Conservation (phyloP, 2,113 vertebrate species). For the Poecile atricapillus region DNA sequence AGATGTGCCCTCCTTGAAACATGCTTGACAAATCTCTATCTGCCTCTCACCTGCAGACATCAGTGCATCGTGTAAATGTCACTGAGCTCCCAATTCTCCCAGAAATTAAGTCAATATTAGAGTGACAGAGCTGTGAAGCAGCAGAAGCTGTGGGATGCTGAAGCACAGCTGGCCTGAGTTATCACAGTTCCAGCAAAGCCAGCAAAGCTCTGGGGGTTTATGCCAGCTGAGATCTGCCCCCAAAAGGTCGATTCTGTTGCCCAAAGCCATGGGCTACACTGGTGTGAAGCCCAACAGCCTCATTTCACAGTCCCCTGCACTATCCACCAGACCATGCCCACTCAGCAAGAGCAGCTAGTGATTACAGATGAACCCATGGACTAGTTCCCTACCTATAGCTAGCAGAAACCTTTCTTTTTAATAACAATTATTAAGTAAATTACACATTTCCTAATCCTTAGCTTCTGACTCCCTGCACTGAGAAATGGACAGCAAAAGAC, state of each 20-base stretch:
- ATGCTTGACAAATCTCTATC: neutral
- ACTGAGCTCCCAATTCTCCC: neutral
- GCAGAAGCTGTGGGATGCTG: neutral
- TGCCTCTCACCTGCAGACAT: neutral
- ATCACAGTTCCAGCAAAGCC: neutral
- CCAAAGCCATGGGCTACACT: neutral
- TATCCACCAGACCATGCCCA: neutral
- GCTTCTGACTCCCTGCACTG: neutral
- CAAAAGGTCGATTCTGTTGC: neutral
- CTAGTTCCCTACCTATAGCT: neutral
- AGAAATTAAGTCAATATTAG: neutral
- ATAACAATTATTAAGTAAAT: constrained; percentile 50
- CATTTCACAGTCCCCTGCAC: neutral
- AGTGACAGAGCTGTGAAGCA: neutral
- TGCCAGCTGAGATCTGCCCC: neutral
- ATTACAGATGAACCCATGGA: constrained; percentile 21
- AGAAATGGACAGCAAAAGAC: neutral
- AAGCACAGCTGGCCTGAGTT: neutral
- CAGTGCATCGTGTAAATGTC: neutral
- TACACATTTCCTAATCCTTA: neutral
- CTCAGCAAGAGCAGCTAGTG: neutral
- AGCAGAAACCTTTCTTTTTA: constrained; percentile 40
- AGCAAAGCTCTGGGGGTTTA: neutral
- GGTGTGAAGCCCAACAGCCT: neutral
- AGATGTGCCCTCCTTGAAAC: neutral